Evolutionary conservation across 1,140 invertebrate genomes (phyloP), one percentile per base, ranked within the genome.

Genomic region (Cheumatopsyche charites): DNA sequence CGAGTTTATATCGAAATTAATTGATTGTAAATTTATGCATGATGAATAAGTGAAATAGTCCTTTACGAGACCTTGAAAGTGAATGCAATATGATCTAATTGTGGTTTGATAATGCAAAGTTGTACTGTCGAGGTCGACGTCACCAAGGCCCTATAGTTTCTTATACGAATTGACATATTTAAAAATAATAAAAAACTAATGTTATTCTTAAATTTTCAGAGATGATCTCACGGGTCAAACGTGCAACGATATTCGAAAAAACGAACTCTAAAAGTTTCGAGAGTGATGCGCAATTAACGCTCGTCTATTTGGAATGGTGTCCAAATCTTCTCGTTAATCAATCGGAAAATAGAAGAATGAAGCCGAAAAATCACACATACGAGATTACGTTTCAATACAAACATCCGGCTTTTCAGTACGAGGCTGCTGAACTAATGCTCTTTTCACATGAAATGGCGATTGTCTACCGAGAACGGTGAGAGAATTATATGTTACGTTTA

Each of bases 21-120:
- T 4, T 9, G 29, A 36, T 36, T 36, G 29, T 36, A 4, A 4
- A 36, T 36, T 36, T 36, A n/a, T n/a, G n/a, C n/a, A n/a, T n/a
- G 9, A 36, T 36, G 9, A 36, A 36, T 36, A 4, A 36, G 29
- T 4, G 3, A 3, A 36, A 36, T 19, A 17, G 23, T 25, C 19
- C 55, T 25, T 3, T 21, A 25, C 1, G 55, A 47, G 23, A 25
- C 55, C 55, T 58, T 58, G 55, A 58, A 58, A 13, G 55, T 1
- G 55, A 58, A 58, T 26, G 55, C 23, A 23, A 21, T 58, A 11
- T 58, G 49, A 21, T 21, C 49, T 21, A 58, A 58, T 58, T 58
- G 55, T 19, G 21, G 12, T 15, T 47, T 15, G 12, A 47, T 47
- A 47, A 47, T 47, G 23, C 17, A 12, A 25, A 58, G 29, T 23